Evolutionary conservation across 2,888 invertebrate species (phyloP).

Genomic region (Desoria tigrina): DNA sequence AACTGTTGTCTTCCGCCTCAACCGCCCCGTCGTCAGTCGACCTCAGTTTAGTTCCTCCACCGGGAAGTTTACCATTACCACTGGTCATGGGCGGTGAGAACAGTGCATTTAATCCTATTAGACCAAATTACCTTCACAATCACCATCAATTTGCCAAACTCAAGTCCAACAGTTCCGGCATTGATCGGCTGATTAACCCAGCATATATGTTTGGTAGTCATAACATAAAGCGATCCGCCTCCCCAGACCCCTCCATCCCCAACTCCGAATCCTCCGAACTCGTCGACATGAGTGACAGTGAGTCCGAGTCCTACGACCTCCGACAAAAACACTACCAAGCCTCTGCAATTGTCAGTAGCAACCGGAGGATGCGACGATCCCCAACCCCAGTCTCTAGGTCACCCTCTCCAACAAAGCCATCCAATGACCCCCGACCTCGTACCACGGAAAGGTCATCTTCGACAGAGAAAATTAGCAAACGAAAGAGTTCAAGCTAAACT

Average conservation of each 20-base stretch:
- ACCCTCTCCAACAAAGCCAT: conserved; percentile 6
- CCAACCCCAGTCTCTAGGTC: conserved; percentile 12
- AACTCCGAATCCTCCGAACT: conserved; percentile 51
- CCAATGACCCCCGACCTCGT: background rate
- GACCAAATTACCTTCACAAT: conserved; percentile 44
- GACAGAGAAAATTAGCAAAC: background rate
- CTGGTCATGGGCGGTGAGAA: conserved; percentile 84
- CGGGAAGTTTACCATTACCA: conserved; percentile 53
- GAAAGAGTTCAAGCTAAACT: conserved; percentile 7
- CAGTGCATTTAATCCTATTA: conserved; percentile 74
- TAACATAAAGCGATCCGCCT: conserved; percentile 43
- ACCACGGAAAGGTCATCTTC: background rate
- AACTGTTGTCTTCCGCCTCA: conserved; percentile 29
- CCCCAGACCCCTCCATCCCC: conserved; percentile 41
- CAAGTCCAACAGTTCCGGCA: conserved; percentile 32
- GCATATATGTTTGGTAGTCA: conserved; percentile 12
- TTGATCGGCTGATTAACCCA: conserved; percentile 31
- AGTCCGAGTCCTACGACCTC: conserved; percentile 33
- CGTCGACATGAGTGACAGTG: conserved; percentile 53
- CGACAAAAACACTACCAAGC: conserved; percentile 1
- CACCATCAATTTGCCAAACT: conserved; percentile 24
- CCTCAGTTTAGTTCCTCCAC: conserved; percentile 39
- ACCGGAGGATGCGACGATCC: conserved; percentile 4
- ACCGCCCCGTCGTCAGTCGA: conserved; percentile 20
- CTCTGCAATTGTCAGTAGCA: background rate